Conservation (phyloP, 2,888 invertebrate species). For the Sinelater perroti region DNA sequence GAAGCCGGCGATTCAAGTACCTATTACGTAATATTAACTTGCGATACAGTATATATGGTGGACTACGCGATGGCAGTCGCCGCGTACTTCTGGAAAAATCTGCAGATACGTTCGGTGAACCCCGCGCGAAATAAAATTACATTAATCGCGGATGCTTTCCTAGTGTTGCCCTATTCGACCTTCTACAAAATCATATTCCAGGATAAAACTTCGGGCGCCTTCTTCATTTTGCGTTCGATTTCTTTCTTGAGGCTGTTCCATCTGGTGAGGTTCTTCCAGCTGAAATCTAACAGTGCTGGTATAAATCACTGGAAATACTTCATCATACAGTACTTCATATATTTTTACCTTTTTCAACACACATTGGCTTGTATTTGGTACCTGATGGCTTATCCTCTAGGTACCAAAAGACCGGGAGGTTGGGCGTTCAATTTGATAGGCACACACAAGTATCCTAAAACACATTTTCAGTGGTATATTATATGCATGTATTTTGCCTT, state of each 20-base stretch:
- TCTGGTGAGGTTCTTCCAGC: slow-evolving; percentile 61
- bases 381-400: slow-evolving; percentile 57
- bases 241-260: slow-evolving; percentile 61
- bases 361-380: slow-evolving; percentile 64
- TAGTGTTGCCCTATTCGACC: slow-evolving; percentile 28
- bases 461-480: slow-evolving; percentile 60
- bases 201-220: not conserved
- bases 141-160: slow-evolving; percentile 19
- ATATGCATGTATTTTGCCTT: slow-evolving; percentile 64
- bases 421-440: not conserved
- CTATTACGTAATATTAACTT: slow-evolving; percentile 18
- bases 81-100: slow-evolving; percentile 22
- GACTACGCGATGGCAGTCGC: slow-evolving; percentile 23
- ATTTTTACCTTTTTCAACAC: slow-evolving; percentile 62
- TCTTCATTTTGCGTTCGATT: slow-evolving; percentile 53
- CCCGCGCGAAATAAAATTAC: slow-evolving; percentile 19
- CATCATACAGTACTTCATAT: slow-evolving; percentile 62
- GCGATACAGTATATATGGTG: slow-evolving; percentile 16
- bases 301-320: slow-evolving; percentile 64
- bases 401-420: slow-evolving; percentile 60
- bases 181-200: slow-evolving; percentile 12
- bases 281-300: slow-evolving; percentile 62
- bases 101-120: slow-evolving; percentile 25
- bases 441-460: slow-evolving; percentile 13
- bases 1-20: not conserved